Evolutionary conservation across 2,113 vertebrate genomes (phyloP), one percentile per base, ranked within the genome.

Genomic region (Neotoma lepida): DNA sequence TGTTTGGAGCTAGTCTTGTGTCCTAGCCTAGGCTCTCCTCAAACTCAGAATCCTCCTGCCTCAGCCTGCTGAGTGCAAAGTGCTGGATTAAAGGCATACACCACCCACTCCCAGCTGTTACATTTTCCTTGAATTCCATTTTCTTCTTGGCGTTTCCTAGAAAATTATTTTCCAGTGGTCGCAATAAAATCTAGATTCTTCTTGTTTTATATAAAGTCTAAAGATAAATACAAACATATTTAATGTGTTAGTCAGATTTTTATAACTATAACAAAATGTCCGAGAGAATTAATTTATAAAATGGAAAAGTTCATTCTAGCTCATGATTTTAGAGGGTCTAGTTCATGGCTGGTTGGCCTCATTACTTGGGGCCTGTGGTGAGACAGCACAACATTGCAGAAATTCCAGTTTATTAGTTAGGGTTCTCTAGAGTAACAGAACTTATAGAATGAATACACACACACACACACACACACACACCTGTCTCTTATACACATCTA

Each of bases 161-260:
- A 85, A 58, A 88, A 88, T 7, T 9, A 76, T 54, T 91, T 95
- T 89, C 56, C 33, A 85, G 20, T 63, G 12, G 49, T 58, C 17
- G 64, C 56, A 90, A 85, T 89, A 80, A 89, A 88, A 81, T 94
- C 41, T 94, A 58, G 24, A 92, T 94, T 90, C 22, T 81, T 74
- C 14, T 51, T 87, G 4, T 86, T 90, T 61, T 71, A 94, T 17
- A 54, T 56, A 95, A 95, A 80, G 17, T 46, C 17, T 85, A 85
- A 46, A 14, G 44, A 20, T 15, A 56, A 95, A 33, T 71, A 80
- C 88, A 74, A 84, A 22, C 12, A 84, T n/a, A 92, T 46, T 33
- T 88, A 46, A 71, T 39, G 9, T 49, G 0, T 44, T 49, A 71
- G 30, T 86, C 2, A 35, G 8, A 14, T 71, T 88, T 93, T 8